Evolutionary conservation across 2,797 vertebrate species (phyloP).

Genomic region (Oryzias dopingdopingensis): DNA sequence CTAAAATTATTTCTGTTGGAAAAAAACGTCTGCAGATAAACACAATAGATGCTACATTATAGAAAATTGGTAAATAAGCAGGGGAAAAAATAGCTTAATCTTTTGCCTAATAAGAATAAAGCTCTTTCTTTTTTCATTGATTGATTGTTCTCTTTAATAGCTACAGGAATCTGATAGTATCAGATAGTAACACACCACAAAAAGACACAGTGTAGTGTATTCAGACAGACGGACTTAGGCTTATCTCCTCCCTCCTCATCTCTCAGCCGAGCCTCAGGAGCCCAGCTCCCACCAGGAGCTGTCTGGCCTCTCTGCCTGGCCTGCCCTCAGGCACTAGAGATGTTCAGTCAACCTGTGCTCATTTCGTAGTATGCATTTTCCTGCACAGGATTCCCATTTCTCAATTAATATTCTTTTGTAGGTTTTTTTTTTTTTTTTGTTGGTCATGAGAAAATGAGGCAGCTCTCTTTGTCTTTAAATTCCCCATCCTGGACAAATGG

Average conservation of each 20-base stretch:
- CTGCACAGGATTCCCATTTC: constrained; percentile 29
- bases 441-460: constrained; percentile 22
- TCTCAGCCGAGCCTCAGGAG: constrained; percentile 61
- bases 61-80: too few relatives aligned
- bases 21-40: too few relatives aligned
- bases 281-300: constrained; percentile 66
- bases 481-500: constrained; percentile 28
- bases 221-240: constrained; percentile 54
- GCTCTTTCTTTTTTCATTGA: too few relatives aligned
- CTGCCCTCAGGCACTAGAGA: constrained; percentile 54
- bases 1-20: too few relatives aligned
- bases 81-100: too few relatives aligned
- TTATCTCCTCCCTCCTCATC: constrained; percentile 46
- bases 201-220: constrained; percentile 14
- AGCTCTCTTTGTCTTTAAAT: constrained; percentile 30
- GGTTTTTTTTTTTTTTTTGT: constrained; percentile 28
- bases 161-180: too few relatives aligned
- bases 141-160: too few relatives aligned
- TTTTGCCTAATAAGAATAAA: too few relatives aligned
- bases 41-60: too few relatives aligned
- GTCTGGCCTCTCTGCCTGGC: constrained; percentile 60
- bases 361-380: constrained; percentile 31
- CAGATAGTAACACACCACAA: not conserved
- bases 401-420: constrained; percentile 2
- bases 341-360: constrained; percentile 16